These are phyloP conservation scores for Bovichtus variegatus DNA, from an alignment of 2,797 vertebrate species.

Conservation along the genomic window DNA sequence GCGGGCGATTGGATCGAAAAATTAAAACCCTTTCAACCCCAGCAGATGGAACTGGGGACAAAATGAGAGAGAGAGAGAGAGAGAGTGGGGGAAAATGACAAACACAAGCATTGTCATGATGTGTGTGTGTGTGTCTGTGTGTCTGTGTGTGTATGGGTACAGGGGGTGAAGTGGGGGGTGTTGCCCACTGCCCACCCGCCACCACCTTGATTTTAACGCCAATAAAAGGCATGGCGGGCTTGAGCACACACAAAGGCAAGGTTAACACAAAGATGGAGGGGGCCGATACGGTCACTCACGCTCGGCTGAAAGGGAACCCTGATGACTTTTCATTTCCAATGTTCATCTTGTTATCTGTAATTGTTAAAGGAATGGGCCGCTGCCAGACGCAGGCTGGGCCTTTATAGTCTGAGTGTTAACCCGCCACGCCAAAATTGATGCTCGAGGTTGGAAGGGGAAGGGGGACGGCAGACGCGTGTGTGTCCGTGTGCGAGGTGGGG, in stretches of 20 bases:
- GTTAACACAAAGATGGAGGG: constrained; percentile 74
- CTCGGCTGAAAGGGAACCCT: constrained; percentile 57
- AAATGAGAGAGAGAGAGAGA: constrained; percentile 5
- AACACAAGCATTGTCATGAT: constrained; percentile 3
- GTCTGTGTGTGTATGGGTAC: neutral
- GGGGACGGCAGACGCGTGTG: constrained; percentile 1
- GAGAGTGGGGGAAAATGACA: constrained; percentile 36
- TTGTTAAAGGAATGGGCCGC: constrained; percentile 72
- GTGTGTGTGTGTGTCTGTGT: constrained; percentile 10
- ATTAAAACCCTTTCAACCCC: constrained; percentile 74
- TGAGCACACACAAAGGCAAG: constrained; percentile 67
- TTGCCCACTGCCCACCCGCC: constrained; percentile 14
- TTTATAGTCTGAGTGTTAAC: constrained; percentile 67
- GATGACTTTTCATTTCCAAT: constrained; percentile 82
- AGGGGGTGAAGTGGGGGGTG: neutral
- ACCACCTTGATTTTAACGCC: constrained; percentile 57
- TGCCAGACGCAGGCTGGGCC: constrained; percentile 45
- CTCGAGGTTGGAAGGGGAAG: constrained; percentile 41
- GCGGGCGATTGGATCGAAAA: constrained; percentile 65
- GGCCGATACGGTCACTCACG: constrained; percentile 62
- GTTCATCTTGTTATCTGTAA: constrained; percentile 85
- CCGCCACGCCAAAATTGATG: constrained; percentile 72
- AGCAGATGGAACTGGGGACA: constrained; percentile 60
- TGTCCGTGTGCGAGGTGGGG: neutral
- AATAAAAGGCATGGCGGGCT: constrained; percentile 43